Base-by-base conservation (phyloP, 2,113 vertebrate species). In the Crotalus tigris region DNA sequence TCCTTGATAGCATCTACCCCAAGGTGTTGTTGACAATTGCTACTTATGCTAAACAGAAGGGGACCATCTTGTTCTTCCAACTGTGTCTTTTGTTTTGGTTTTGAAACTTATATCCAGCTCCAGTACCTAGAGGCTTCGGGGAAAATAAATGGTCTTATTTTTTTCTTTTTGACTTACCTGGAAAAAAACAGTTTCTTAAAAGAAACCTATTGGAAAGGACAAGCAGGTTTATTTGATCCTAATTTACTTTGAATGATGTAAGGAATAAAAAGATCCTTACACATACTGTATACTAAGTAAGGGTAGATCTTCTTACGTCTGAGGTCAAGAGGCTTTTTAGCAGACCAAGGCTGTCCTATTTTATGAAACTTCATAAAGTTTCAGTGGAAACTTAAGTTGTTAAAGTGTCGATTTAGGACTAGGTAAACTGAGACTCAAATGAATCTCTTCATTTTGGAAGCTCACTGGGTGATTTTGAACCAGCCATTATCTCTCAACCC, bases 1-100 rank as follows among this genome's bases (percentile, higher is more conserved):
- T 88, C 29, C 93, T 91, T 91, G 90, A 61, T 61, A 9, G 13
- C 51, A 64, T 91, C 69, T n/a, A 21, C 57, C 1, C 0, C 89
- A 90, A 92, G 81, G 55, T 93, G 92, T 29, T 93, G 81, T 64
- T 87, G 92, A 85, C 75, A 87, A 54, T 33, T 86, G 75, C 46
- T 86, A 29, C 44, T 9, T n/a, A 54, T 54, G 75, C 46, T 90
- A 93, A 90, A 90, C 57, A 93, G 23, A 93, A 46, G 51, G 69
- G 4, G 51, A 59, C 53, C 88, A 44, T 33, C 49, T 29, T 51
- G 69, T 75, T n/a, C 55, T 87, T 93, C 39, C 5, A 29, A 57
- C 8, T 64, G 4, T 54, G 85, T 55, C 5, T 75, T 69, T 92
- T 89, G 33, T 69, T 87, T 61, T 54, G n/a, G 51, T 8, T 88